Conservation (phyloP, 2,888 invertebrate species). For the Punctoribates punctum region DNA sequence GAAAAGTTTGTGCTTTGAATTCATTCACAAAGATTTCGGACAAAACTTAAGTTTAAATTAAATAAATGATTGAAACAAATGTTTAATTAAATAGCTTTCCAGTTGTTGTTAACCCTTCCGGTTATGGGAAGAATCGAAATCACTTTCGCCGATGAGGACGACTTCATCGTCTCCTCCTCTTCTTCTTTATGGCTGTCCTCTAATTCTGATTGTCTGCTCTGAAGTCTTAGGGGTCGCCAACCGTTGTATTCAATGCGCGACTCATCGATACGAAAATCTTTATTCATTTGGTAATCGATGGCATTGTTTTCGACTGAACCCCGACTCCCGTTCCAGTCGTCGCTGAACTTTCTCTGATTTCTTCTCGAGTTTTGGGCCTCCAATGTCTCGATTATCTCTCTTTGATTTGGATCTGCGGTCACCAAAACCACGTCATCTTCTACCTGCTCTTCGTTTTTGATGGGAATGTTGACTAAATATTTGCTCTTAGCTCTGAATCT, state of each 20-base stretch:
- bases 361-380: neutral
- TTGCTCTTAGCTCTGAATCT: neutral
- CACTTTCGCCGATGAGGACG: too few relatives aligned
- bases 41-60: too few relatives aligned
- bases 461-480: neutral
- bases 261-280: neutral
- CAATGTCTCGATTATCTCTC: neutral
- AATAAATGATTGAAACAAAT: too few relatives aligned
- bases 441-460: neutral
- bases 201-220: neutral
- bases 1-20: too few relatives aligned
- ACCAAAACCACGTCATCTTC: conserved; percentile 6
- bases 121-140: too few relatives aligned
- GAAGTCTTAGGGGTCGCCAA: neutral
- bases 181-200: neutral
- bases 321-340: neutral
- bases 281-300: neutral
- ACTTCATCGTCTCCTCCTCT: too few relatives aligned
- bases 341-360: neutral
- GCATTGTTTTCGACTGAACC: neutral
- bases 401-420: conserved; percentile 8
- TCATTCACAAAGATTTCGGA: too few relatives aligned
- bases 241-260: conserved; percentile 17
- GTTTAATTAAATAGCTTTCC: too few relatives aligned
- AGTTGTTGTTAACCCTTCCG: too few relatives aligned